Evolutionary conservation across 2,797 vertebrate genomes (phyloP), one percentile per base, ranked within the genome.

Genomic region (Tamandua tetradactyla): DNA sequence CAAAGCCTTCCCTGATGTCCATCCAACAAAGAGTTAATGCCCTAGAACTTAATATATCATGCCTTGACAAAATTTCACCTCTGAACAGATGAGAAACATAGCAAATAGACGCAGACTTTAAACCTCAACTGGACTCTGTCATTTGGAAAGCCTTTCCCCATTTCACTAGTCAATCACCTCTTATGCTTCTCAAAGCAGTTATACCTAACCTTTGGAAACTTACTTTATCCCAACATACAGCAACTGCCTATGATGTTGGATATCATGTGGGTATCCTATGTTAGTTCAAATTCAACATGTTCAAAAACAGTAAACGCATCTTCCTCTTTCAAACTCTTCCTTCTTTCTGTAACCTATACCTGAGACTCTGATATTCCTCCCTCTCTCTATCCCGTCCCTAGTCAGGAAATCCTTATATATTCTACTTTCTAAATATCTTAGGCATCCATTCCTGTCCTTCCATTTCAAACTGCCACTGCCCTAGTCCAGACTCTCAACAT

Each of bases 221-320:
- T 83, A 55, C 30, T 62, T 68, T 78, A 78, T 11, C 6, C 64
- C n/a, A 92, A 37, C 15, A 72, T 23, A 49, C 57, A 78, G 55
- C 35, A 47, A 35, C 13, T 68, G 27, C 17, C 52, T 82, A 72
- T 6, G 47, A 47, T n/a, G n/a, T n/a, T n/a, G n/a, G 32, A 22
- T 23, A 42, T 49, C 32, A 79, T 57, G 47, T 79, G 32, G 11
- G 27, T 52, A 75, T n/a, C 2, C 30, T 27, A 75, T 47, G 52
- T 94, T 76, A 83, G 35, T 88, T 87, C 30, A 80, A 89, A 80
- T 68, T 68, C n/a, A 75, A 64, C 13, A 52, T 69, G n/a, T 79
- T 42, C 35, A 78, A 79, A 78, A 79, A 85, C 55, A 59, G 12
- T 27, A 86, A 57, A 62, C 64, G 2, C 35, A 49, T 62, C 42